These are phyloP conservation scores for Parazoanthus atlanticus DNA, from an alignment of 92 coral and sea anemone species.

Conservation along the genomic window DNA sequence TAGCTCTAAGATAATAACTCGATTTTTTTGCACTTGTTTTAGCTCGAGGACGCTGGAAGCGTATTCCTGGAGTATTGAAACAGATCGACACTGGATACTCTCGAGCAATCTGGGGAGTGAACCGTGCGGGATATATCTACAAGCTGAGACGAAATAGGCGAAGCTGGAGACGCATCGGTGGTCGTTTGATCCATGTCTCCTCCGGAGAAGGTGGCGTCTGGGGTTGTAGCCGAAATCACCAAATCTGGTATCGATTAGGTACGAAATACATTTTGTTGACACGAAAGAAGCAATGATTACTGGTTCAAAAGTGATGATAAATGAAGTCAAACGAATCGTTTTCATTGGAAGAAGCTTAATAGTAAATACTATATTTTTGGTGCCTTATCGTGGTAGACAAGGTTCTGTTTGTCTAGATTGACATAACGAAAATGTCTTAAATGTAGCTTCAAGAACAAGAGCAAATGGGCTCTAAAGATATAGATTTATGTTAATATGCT, in stretches of 20 bases:
- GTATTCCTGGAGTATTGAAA: conserved; percentile 23
- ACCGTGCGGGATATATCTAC: conserved; percentile 4
- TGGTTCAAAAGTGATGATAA: no score
- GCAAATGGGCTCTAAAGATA: no score
- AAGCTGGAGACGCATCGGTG: conserved; percentile 26
- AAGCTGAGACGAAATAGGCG: conserved; percentile 36
- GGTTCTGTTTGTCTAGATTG: no score
- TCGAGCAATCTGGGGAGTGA: conserved; percentile 32
- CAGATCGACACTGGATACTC: conserved; percentile 37
- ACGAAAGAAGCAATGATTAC: no score
- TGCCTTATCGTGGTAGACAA: no score
- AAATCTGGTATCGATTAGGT: conserved; percentile 27
- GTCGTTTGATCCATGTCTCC: conserved; percentile 21
- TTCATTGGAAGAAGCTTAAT: no score
- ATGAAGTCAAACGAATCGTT: no score
- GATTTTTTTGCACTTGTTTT: background rate
- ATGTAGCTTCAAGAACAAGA: no score
- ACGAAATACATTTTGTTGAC: background rate
- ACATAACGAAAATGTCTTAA: no score
- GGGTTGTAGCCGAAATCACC: conserved; percentile 7
- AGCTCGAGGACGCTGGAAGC: conserved; percentile 39
- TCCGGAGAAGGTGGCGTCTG: conserved; percentile 38
- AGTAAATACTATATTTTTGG: no score
- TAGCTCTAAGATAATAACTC: background rate
- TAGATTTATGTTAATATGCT: no score